These are phyloP conservation scores for Conopomorpha cramerella DNA, from an alignment of 1,140 invertebrate genomes.

Conservation along the genomic window DNA sequence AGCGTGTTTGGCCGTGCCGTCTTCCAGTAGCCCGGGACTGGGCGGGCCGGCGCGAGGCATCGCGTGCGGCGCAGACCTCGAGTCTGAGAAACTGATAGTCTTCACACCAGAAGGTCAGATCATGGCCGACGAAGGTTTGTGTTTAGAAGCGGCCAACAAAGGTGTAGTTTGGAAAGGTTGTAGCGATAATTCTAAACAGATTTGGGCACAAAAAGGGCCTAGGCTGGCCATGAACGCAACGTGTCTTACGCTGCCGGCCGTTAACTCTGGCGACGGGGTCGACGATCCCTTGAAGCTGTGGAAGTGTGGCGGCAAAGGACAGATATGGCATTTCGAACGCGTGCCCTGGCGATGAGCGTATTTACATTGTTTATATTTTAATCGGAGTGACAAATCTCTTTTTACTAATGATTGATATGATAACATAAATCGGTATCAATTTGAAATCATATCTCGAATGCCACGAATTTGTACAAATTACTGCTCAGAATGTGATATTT, in stretches of 20 bases:
- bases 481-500: too few relatives aligned
- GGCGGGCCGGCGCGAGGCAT: constrained; percentile 32
- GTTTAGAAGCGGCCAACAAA: constrained; percentile 38
- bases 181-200: constrained; percentile 33
- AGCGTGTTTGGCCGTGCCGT: constrained; percentile 31
- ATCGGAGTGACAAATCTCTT: too few relatives aligned
- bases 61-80: constrained; percentile 20
- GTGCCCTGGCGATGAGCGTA: constrained; percentile 47
- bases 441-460: too few relatives aligned
- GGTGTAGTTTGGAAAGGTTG: constrained; percentile 42
- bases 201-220: constrained; percentile 41
- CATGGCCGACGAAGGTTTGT: constrained; percentile 46
- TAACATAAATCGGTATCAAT: too few relatives aligned
- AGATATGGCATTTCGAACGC: constrained; percentile 52
- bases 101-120: constrained; percentile 37
- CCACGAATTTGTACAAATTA: too few relatives aligned
- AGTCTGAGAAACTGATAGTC: constrained; percentile 31
- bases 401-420: too few relatives aligned
- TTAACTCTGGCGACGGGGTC: constrained; percentile 16
- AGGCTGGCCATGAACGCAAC: constrained; percentile 21
- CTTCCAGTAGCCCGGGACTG: constrained; percentile 21
- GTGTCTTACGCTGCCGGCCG: constrained; percentile 26
- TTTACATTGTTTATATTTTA: too few relatives aligned
- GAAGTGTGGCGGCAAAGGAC: constrained; percentile 23
- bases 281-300: constrained; percentile 27